These are phyloP conservation scores for Balanococcus diminutus DNA, from an alignment of 2,888 invertebrate species.

Conservation along the genomic window DNA sequence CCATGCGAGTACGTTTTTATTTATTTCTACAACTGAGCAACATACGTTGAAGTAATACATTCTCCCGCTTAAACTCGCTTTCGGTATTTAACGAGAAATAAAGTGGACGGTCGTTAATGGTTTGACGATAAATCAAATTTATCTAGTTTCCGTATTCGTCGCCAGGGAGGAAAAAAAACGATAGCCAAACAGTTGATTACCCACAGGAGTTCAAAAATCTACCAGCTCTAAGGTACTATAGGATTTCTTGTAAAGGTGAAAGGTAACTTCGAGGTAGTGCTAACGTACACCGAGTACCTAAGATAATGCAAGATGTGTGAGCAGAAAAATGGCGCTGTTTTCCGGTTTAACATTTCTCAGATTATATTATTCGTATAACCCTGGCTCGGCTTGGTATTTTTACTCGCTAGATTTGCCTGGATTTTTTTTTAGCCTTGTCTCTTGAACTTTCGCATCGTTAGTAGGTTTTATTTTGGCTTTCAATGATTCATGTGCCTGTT, in stretches of 20 bases:
- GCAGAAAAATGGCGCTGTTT: constrained; percentile 15
- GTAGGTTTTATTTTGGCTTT: not conserved
- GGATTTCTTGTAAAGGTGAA: constrained; percentile 35
- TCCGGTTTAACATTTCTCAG: constrained; percentile 25
- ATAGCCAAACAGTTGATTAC: not conserved
- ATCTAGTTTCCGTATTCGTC: constrained; percentile 29
- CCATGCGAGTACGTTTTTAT: not conserved
- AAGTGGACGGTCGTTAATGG: constrained; percentile 10
- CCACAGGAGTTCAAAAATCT: constrained; percentile 21
- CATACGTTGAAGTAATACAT: not conserved
- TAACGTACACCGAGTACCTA: not conserved
- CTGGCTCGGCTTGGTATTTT: not conserved
- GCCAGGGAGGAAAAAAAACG: not conserved
- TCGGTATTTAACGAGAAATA: not conserved
- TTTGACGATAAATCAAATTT: constrained; percentile 48
- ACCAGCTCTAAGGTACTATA: not conserved
- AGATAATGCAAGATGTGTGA: constrained; percentile 19
- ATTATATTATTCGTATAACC: constrained; percentile 1
- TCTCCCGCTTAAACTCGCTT: not conserved
- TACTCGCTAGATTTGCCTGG: not conserved
- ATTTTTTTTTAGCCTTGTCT: not conserved
- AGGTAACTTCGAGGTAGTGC: constrained; percentile 4
- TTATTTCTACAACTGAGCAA: not conserved
- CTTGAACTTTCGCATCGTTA: constrained; percentile 32
- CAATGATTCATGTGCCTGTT: not conserved